Conservation (phyloP, 2,888 invertebrate species). For the Lycocerus yunnanus region DNA sequence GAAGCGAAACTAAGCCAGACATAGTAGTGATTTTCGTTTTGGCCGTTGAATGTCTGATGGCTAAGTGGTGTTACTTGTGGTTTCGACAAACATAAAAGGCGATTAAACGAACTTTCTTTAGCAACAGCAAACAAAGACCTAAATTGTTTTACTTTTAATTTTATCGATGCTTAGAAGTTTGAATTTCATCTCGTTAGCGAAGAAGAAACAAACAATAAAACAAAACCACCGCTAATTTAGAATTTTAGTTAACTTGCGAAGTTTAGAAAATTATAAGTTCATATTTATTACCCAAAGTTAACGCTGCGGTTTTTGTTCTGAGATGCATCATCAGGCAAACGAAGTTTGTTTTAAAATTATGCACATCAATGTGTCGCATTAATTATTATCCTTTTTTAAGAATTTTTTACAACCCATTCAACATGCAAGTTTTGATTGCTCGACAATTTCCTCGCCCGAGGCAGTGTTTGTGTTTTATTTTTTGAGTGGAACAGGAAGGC, state of each 20-base stretch:
- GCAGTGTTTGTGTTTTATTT: slow-evolving; percentile 20
- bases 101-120: neutral
- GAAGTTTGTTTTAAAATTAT: neutral
- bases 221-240: neutral
- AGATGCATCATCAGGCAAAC: neutral
- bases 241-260: neutral
- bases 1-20: neutral
- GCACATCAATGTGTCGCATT: neutral
- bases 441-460: neutral
- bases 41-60: neutral
- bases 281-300: neutral
- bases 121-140: too few relatives aligned
- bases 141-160: neutral
- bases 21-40: neutral
- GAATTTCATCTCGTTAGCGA: neutral
- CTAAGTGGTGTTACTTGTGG: too few relatives aligned
- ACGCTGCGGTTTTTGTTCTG: neutral
- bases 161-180: neutral
- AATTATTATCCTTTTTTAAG: neutral
- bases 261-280: neutral
- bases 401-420: neutral
- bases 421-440: neutral
- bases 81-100: neutral
- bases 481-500: slow-evolving; percentile 13
- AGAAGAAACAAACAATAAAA: neutral